These are phyloP conservation scores for Caenorhabditis angaria DNA, from an alignment of 2,888 invertebrate species.

Conservation along the genomic window DNA sequence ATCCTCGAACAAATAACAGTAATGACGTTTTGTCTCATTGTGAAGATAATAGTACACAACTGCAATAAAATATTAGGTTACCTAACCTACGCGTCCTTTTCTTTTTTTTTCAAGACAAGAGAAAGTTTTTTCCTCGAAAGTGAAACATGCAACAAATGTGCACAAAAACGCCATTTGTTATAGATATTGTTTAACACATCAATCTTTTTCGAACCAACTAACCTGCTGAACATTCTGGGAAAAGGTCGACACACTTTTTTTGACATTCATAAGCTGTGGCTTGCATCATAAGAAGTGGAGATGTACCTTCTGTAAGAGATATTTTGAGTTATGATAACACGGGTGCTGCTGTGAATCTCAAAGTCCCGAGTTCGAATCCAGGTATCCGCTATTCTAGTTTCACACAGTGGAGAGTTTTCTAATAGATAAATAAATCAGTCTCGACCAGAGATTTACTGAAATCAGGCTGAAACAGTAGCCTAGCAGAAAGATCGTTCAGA, in stretches of 20 bases:
- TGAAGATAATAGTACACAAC: slow-evolving; percentile 62
- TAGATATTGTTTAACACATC: slow-evolving; percentile 46
- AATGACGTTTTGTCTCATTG: slow-evolving; percentile 60
- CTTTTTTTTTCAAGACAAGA: too few relatives aligned
- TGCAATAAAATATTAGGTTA: slow-evolving; percentile 34
- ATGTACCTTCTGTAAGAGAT: slow-evolving; percentile 44
- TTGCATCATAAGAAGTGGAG: slow-evolving; percentile 55
- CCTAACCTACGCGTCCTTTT: too few relatives aligned
- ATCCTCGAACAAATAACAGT: slow-evolving; percentile 57
- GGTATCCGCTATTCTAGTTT: too few relatives aligned
- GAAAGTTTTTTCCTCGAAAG: too few relatives aligned
- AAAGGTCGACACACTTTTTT: slow-evolving; percentile 59
- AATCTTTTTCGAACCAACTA: slow-evolving; percentile 36
- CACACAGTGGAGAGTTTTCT: too few relatives aligned
- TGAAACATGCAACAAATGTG: slow-evolving; percentile 42
- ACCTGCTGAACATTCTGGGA: slow-evolving; percentile 59
- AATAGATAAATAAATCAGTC: too few relatives aligned
- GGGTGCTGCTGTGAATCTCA: not conserved
- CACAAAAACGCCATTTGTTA: slow-evolving; percentile 45
- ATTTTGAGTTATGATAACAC: not conserved
- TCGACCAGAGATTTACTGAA: too few relatives aligned
- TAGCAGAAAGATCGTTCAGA: too few relatives aligned
- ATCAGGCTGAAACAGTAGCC: too few relatives aligned
- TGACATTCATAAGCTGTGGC: slow-evolving; percentile 61
- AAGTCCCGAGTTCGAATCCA: too few relatives aligned